phyloP scores from a whole-genome alignment of 1,140 invertebrate species.

The Elymnias hypermnestra region DNA sequence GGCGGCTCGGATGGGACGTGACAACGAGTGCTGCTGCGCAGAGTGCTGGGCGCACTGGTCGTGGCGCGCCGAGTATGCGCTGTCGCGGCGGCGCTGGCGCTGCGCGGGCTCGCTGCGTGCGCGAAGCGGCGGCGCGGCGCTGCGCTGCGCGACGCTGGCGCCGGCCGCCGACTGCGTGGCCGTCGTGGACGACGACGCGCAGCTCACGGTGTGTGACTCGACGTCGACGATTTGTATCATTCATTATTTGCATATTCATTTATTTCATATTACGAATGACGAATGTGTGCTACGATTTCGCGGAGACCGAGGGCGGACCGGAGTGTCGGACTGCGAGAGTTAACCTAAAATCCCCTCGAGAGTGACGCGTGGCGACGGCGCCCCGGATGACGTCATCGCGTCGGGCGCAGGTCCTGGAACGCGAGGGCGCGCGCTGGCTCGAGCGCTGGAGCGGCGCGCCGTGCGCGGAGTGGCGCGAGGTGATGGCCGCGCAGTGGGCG shows the following conservation, averaged over 20 bases:
- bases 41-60: conserved; percentile 12
- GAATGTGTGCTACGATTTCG: no score
- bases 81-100: conserved; percentile 13
- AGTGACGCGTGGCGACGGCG: neutral
- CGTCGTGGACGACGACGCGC: conserved; percentile 25
- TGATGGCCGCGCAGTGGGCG: conserved; percentile 30
- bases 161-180: conserved; percentile 4
- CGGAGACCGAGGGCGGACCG: no score
- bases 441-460: conserved; percentile 77
- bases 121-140: conserved; percentile 13
- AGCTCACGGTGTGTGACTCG: conserved; percentile 13
- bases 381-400: no score
- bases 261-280: no score
- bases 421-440: no score
- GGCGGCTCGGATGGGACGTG: no score
- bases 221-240: no score
- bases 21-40: no score
- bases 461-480: conserved; percentile 26
- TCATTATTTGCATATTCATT: no score
- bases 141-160: conserved; percentile 22
- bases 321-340: no score
- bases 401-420: no score
- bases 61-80: conserved; percentile 18
- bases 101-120: conserved; percentile 4
- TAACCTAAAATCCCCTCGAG: no score